Conservation (phyloP, 2,888 invertebrate genomes). For the Parnassius orleans region DNA sequence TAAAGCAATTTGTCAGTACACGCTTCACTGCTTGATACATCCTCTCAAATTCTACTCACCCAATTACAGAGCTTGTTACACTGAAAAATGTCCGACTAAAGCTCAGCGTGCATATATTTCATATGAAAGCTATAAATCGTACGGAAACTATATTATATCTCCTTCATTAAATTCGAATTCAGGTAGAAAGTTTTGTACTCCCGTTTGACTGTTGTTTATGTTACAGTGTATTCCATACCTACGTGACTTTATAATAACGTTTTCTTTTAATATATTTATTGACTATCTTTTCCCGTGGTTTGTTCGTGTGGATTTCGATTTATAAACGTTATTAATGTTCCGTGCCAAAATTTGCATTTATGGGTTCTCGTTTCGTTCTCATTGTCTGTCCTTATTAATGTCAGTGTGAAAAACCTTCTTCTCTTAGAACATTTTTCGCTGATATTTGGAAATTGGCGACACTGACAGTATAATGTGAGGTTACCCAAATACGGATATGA, state of each 20-base stretch:
- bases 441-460: no score
- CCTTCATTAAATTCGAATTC: slow-evolving; percentile 13
- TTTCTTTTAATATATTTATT: no score
- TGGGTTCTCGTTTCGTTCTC: no score
- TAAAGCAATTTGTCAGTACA: slow-evolving; percentile 38
- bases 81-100: slow-evolving; percentile 59
- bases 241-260: background rate
- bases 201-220: background rate
- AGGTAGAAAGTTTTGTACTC: background rate
- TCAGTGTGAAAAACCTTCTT: no score
- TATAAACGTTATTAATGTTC: no score
- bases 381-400: no score
- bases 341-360: no score
- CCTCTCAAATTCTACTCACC: slow-evolving; percentile 60
- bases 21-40: slow-evolving; percentile 40
- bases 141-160: slow-evolving; percentile 20
- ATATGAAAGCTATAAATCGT: slow-evolving; percentile 36
- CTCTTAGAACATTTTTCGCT: no score
- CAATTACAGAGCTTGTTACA: slow-evolving; percentile 69
- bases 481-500: no score
- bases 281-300: no score
- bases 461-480: no score
- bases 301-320: no score
- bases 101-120: slow-evolving; percentile 41
- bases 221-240: background rate